phyloP scores from a whole-genome alignment of 64 coral and sea anemone species.

The Acropora yongei region DNA sequence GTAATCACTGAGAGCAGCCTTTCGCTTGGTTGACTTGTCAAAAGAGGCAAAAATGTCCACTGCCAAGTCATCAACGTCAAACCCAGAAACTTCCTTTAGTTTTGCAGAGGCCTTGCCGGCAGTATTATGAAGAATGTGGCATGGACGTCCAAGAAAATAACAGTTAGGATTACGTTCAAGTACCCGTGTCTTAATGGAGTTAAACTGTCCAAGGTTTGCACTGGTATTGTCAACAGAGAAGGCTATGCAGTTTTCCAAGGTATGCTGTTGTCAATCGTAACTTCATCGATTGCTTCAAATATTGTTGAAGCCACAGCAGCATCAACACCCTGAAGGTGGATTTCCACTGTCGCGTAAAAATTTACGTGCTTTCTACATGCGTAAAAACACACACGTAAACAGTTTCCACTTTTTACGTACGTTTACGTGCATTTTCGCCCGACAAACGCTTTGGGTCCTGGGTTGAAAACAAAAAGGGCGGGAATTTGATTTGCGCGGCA shows the following conservation, averaged over 20 bases:
- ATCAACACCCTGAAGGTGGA: neutral
- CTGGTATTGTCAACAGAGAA: no score
- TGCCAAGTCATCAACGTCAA: neutral
- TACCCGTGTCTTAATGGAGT: no score
- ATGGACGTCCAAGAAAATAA: no score
- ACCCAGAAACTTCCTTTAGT: neutral
- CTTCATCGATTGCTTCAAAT: constrained; percentile 42
- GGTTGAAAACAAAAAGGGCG: neutral
- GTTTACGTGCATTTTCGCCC: neutral
- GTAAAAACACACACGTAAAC: neutral
- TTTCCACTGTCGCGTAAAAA: neutral
- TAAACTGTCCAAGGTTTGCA: no score
- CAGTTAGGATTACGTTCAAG: no score
- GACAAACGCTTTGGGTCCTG: no score
- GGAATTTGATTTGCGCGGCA: neutral
- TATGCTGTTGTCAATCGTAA: neutral
- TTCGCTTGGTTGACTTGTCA: constrained; percentile 43
- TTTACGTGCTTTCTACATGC: neutral
- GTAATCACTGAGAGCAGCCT: neutral
- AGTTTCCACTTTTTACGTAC: neutral
- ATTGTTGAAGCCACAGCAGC: constrained; percentile 44
- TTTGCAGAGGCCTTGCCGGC: no score
- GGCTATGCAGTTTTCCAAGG: neutral
- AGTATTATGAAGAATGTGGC: no score
- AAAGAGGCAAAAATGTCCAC: neutral